phyloP scores from a whole-genome alignment of 2,888 invertebrate genomes.

The Sphecodes monilicornis region DNA sequence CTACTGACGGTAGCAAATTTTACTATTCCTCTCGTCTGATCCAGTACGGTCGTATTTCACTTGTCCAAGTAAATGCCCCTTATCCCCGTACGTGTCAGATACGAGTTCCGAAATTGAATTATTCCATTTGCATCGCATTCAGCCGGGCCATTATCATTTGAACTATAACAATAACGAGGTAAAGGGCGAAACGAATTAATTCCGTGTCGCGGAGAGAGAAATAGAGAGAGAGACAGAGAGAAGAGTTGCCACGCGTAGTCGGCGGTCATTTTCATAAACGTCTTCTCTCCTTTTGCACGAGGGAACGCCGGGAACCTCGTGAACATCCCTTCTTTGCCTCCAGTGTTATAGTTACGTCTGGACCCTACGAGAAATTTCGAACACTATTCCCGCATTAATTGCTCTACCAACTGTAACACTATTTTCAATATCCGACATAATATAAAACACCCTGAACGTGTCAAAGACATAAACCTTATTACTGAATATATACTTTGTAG shows the following conservation, averaged over 20 bases:
- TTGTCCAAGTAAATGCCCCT: slow-evolving; percentile 9
- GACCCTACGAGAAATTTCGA: not conserved
- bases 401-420: not conserved
- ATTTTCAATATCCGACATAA: not conserved
- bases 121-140: slow-evolving; percentile 26
- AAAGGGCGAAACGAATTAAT: slow-evolving; percentile 44
- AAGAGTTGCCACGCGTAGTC: not conserved
- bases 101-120: slow-evolving; percentile 26
- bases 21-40: not conserved
- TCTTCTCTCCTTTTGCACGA: slow-evolving; percentile 9
- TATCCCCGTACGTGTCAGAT: not conserved
- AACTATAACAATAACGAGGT: slow-evolving; percentile 23
- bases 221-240: not conserved
- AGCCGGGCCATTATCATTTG: slow-evolving; percentile 17
- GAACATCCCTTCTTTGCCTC: slow-evolving; percentile 36
- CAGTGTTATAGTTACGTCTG: not conserved
- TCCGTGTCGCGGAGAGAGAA: not conserved
- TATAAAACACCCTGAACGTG: not conserved
- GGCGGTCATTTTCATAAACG: slow-evolving; percentile 39
- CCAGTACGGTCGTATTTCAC: slow-evolving; percentile 20
- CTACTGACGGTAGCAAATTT: not conserved
- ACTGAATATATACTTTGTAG: not conserved
- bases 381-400: not conserved
- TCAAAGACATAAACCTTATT: not conserved
- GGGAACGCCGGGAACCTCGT: slow-evolving; percentile 33